Base-by-base conservation (phyloP, 2,797 vertebrate species). In the Monodelphis domestica region DNA sequence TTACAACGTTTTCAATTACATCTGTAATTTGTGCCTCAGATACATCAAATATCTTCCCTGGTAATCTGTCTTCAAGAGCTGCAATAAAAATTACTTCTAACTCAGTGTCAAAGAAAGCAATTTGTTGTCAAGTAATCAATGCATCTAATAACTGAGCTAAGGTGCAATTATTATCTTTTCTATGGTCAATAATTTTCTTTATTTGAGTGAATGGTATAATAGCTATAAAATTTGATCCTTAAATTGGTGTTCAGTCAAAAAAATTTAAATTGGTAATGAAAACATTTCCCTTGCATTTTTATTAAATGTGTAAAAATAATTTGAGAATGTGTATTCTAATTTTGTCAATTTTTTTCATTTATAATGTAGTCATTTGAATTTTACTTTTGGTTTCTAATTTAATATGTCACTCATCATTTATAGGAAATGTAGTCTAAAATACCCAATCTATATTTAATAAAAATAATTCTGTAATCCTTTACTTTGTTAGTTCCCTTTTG, bases 11-110 rank as follows among this genome's bases (percentile, higher is more conserved):
- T 98, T 98, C 94, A 95, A 30, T 97, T 97, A 96, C 91, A 94
- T 97, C 95, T 96, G 87, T 97, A 97, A 97, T 93, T 95, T 97
- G 94, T 97, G 91, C 95, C 92, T 95, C 92, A 70, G 94, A 93
- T 97, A 96, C 96, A 96, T 94, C 96, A 97, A 91, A 94, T 97
- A 93, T 87, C 94, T 96, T 97, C 94, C 96, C 96, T 93, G 52
- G 54, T 93, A 52, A 63, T 87, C 89, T 95, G 57, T 50, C 57
- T 78, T 78, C 53, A 53, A 89, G 5, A 30, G 59, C 95, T 95
- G 94, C 56, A 91, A 94, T 56, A 21, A 96, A 97, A 97, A 96
- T 95, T 91, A 56, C n/a, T 51, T 95, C 95, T 95, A 89, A 91
- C 94, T 97, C 91, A 96, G 92, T 95, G 91, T 90, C 87, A 51